Conservation (phyloP, 2,113 vertebrate genomes). For the Setophaga coronata region DNA sequence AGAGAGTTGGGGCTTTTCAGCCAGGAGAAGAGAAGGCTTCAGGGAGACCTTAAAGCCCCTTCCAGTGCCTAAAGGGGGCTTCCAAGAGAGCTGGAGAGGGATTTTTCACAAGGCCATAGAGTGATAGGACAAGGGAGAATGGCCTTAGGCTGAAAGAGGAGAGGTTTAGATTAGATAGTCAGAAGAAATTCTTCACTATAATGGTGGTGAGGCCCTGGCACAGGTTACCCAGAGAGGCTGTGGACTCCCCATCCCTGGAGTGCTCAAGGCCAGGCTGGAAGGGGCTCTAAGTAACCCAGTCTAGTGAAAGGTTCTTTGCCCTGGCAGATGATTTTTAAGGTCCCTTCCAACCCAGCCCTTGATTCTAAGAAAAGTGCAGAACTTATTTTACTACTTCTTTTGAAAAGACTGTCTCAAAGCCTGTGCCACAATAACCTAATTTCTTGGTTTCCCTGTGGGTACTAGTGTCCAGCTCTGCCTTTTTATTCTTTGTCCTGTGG, state of each 20-base stretch:
- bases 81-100: not conserved
- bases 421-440: not conserved
- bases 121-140: not conserved
- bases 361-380: not conserved
- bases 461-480: not conserved
- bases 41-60: not conserved
- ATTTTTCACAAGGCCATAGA: not conserved
- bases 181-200: not conserved
- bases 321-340: not conserved
- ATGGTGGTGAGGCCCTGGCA: not conserved
- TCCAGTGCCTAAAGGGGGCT: not conserved
- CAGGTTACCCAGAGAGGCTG: not conserved
- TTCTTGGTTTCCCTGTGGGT: not conserved
- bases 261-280: not conserved
- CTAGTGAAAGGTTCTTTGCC: not conserved
- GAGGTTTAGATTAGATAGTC: not conserved
- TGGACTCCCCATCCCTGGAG: not conserved
- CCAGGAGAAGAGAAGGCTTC: not conserved
- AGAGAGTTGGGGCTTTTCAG: not conserved
- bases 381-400: constrained; percentile 1
- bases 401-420: not conserved
- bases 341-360: not conserved
- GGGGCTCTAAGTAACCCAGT: not conserved
- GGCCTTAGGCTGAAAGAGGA: not conserved
- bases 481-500: not conserved